Percentiles rank a stretch among this genome's conserved stretches.
Conservation (phyloP, 2,113 vertebrate genomes). For the Pelmatolapia mariae region DNA sequence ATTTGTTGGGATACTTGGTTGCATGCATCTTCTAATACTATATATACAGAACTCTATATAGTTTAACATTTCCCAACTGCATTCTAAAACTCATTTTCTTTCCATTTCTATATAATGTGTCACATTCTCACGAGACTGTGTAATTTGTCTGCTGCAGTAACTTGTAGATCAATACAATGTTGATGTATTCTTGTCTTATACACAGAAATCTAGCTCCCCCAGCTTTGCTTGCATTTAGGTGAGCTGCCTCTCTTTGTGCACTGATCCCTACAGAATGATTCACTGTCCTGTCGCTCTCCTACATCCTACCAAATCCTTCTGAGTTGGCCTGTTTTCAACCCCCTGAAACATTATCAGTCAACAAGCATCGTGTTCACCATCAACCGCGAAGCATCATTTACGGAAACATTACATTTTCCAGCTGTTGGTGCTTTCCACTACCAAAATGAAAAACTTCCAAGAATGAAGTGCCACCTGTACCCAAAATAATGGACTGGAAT, state of each 20-base stretch:
- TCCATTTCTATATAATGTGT: not conserved
- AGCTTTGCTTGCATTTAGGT: conserved; percentile 34
- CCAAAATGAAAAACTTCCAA: conserved; percentile 34
- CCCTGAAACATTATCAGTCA: conserved; percentile 40
- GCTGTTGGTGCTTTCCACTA: conserved; percentile 31
- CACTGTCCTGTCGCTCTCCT: conserved; percentile 26
- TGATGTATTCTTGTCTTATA: conserved; percentile 31
- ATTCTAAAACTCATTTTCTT: not conserved
- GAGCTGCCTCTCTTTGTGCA: conserved; percentile 26
- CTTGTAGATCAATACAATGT: conserved; percentile 24
- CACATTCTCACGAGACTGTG: conserved; percentile 5
- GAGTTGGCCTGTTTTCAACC: conserved; percentile 30
- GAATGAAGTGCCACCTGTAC: conserved; percentile 24
- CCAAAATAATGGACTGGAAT: not conserved
- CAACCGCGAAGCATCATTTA: conserved; percentile 45
- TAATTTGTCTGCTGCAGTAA: conserved; percentile 17
- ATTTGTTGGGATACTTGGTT: not conserved
- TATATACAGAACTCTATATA: not conserved
- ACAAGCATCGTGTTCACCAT: conserved; percentile 23
- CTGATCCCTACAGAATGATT: conserved; percentile 51
- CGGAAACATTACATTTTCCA: conserved; percentile 46
- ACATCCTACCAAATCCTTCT: conserved; percentile 35
- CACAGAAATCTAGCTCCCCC: not conserved
- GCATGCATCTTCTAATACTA: not conserved
- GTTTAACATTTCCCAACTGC: not conserved